Evolutionary conservation across 2,113 vertebrate genomes (phyloP).

Genomic region (Ptyas mucosa): DNA sequence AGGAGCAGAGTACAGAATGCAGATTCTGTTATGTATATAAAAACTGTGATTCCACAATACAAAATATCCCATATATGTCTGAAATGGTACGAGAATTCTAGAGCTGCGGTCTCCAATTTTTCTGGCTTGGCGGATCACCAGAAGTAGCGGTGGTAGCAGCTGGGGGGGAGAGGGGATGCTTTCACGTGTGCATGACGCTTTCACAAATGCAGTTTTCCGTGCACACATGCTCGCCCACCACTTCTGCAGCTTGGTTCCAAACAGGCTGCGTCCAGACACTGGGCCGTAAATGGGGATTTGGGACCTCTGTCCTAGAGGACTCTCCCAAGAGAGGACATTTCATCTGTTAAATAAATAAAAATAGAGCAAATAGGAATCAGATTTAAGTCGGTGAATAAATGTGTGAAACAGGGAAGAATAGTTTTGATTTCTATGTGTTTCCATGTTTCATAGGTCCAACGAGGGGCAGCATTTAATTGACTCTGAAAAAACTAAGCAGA

Average conservation of each 20-base stretch:
- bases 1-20: neutral
- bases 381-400: neutral
- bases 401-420: neutral
- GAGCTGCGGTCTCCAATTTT: neutral
- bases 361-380: neutral
- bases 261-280: neutral
- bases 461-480: neutral
- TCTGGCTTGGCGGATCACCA: accelerated
- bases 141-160: neutral
- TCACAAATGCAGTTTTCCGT: neutral
- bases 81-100: neutral
- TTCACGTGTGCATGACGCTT: neutral
- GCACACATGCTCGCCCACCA: neutral
- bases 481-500: neutral
- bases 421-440: neutral
- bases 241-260: neutral
- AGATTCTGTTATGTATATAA: neutral
- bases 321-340: neutral
- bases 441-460: neutral
- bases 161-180: neutral
- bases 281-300: neutral
- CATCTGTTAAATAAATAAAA: neutral
- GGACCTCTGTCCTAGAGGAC: neutral
- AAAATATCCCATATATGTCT: neutral
- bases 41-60: neutral